Conservation (phyloP, 2,888 invertebrate species). For the Agonopterix alstromeriana region DNA sequence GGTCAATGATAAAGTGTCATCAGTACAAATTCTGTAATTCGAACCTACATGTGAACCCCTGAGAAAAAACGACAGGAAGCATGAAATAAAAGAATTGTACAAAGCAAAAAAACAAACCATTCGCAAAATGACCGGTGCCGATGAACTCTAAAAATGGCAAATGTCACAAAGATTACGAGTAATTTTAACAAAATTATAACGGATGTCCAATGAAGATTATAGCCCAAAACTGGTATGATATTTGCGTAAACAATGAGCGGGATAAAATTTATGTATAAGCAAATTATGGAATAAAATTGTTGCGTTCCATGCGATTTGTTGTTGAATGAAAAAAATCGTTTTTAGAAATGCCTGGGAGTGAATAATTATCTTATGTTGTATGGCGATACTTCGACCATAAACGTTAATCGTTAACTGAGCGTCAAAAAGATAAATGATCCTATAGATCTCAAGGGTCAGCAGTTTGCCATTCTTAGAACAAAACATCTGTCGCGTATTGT, state of each 20-base stretch:
- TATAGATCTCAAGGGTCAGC: slow-evolving; percentile 29
- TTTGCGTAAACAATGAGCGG: too few relatives aligned
- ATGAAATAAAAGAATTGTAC: slow-evolving; percentile 23
- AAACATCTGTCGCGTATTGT: not conserved
- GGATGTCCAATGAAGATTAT: not conserved
- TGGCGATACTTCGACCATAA: slow-evolving; percentile 33
- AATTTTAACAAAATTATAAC: slow-evolving; percentile 8
- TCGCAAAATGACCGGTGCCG: slow-evolving; percentile 13
- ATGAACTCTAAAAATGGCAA: slow-evolving; percentile 19
- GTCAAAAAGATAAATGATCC: slow-evolving; percentile 36
- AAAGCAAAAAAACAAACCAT: slow-evolving; percentile 4
- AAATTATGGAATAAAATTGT: too few relatives aligned
- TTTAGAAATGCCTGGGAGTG: too few relatives aligned
- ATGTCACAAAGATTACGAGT: slow-evolving; percentile 3
- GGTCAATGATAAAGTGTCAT: too few relatives aligned
- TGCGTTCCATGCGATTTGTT: too few relatives aligned
- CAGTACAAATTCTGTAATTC: too few relatives aligned
- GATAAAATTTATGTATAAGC: too few relatives aligned
- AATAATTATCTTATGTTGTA: slow-evolving; percentile 9
- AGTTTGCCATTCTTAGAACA: slow-evolving; percentile 32
- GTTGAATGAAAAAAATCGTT: too few relatives aligned
- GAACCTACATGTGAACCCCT: slow-evolving; percentile 3
- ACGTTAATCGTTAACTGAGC: slow-evolving; percentile 27
- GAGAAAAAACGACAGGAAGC: slow-evolving; percentile 30
- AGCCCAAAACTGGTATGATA: too few relatives aligned